phyloP scores from a whole-genome alignment of 2,888 invertebrate species.

The Trypoxylon attenuatum region DNA sequence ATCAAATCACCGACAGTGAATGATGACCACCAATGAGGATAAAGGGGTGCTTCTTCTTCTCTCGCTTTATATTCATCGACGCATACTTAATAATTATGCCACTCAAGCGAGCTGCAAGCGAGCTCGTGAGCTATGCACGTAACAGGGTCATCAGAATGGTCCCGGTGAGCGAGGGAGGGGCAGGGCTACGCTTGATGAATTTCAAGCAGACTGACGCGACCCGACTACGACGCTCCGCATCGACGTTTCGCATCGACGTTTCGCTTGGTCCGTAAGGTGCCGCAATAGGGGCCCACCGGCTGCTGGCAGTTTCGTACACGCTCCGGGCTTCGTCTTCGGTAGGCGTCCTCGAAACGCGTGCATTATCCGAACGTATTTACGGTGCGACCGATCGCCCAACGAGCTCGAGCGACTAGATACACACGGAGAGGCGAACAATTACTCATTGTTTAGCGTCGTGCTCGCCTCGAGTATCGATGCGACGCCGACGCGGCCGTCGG shows the following conservation, averaged over 20 bases:
- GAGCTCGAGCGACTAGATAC: slow-evolving; percentile 5
- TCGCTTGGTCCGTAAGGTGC: not conserved
- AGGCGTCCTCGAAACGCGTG: not conserved
- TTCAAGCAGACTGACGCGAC: not conserved
- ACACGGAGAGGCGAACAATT: slow-evolving; percentile 16
- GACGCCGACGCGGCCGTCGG: slow-evolving; percentile 46
- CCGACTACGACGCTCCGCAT: not conserved
- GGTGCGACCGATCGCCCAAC: not conserved
- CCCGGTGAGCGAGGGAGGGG: too few species aligned
- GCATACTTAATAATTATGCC: slow-evolving; percentile 30
- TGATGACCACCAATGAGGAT: not conserved
- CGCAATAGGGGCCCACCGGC: not conserved
- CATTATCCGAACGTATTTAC: not conserved
- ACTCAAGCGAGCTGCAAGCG: not conserved
- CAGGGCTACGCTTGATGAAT: not conserved
- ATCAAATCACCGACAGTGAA: too few species aligned
- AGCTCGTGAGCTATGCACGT: not conserved
- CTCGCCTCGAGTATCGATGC: slow-evolving; percentile 10
- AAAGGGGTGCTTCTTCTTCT: not conserved
- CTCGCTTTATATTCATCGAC: slow-evolving; percentile 9
- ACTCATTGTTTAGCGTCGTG: slow-evolving; percentile 47
- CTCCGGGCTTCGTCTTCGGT: too few species aligned
- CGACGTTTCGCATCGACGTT: too few species aligned
- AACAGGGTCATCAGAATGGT: too few species aligned
- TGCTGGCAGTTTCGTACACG: too few species aligned